Conservation (phyloP, 2,797 vertebrate species). For the Nyctalus aviator region DNA sequence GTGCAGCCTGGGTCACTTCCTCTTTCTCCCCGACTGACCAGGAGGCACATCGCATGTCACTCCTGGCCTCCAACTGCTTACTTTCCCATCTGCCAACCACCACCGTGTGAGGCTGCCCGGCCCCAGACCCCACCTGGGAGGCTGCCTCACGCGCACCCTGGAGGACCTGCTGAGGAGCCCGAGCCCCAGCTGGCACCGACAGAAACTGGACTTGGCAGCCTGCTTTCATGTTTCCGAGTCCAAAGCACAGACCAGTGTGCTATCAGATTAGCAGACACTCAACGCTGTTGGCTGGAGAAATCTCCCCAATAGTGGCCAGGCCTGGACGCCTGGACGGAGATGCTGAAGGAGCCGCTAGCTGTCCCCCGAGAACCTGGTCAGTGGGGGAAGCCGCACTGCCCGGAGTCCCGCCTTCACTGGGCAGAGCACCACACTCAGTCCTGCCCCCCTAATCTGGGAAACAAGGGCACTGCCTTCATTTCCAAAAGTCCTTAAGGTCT, state of each 20-base stretch:
- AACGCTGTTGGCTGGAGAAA: neutral
- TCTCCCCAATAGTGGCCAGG: neutral
- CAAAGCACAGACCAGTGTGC: neutral
- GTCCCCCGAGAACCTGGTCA: no score
- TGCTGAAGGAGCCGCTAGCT: neutral
- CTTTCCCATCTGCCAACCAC: neutral
- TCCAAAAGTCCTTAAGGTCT: neutral
- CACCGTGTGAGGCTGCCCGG: accelerated
- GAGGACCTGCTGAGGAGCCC: accelerated
- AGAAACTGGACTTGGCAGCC: accelerated
- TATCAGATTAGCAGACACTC: accelerated
- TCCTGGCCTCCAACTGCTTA: neutral
- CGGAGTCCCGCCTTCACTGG: neutral
- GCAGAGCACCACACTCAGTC: accelerated
- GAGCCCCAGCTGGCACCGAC: accelerated
- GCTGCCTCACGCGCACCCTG: neutral
- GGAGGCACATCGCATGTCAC: accelerated
- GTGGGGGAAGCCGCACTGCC: accelerated
- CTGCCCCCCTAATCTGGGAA: neutral
- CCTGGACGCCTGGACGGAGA: neutral
- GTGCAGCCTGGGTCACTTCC: accelerated
- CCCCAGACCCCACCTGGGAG: accelerated
- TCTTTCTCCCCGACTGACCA: accelerated
- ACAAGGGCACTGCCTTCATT: neutral
- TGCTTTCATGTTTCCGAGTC: neutral